Evolutionary conservation across 2,797 vertebrate genomes (phyloP), one percentile per base, ranked within the genome.

Genomic region (Poecilia wingei): DNA sequence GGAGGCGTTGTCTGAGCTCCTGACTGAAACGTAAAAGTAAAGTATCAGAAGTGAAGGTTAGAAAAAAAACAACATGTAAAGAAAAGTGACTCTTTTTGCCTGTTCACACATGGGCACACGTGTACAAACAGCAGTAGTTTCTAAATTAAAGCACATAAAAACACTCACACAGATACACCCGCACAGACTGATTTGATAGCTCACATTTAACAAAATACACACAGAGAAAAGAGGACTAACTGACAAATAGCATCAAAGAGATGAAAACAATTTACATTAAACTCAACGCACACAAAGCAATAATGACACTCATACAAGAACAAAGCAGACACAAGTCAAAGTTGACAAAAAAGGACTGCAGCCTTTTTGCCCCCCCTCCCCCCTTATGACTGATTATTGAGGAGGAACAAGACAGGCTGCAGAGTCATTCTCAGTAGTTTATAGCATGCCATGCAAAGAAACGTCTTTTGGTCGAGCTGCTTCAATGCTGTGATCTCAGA

Each of bases 301-400:
- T 79, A 82, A 89, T 88, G 88, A 86, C 91, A 93, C 87, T 91
- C 90, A 94, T 89, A 92, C 94, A 92, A 92, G 89, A 93, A 93
- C 81, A 86, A 64, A 86, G 68, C 88, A 83, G 75, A 90, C 78
- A 72, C 73, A 83, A 86, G 82, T 88, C 83, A 87, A 31, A 77
- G 79, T 89, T 91, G 64, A 81, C 83, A 89, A 91, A 74, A 94
- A 94, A 92, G 89, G 88, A 86, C 79, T 76, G 64, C 36, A 25
- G 77, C 89, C 90, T 91, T 92, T 92, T 90, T 88, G 86, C 76
- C 59, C 61, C 20, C 72, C 64, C 76, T 14, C 49, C 70, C 80
- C 73, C 76, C 22, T 33, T 72, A 81, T 78, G 69, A 87, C 53
- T 76, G 77, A 87, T 81, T 74, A 68, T 45, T 53, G 80, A 83